Base-by-base conservation (phyloP, 1,140 invertebrate species). In the Cotesia vestalis region DNA sequence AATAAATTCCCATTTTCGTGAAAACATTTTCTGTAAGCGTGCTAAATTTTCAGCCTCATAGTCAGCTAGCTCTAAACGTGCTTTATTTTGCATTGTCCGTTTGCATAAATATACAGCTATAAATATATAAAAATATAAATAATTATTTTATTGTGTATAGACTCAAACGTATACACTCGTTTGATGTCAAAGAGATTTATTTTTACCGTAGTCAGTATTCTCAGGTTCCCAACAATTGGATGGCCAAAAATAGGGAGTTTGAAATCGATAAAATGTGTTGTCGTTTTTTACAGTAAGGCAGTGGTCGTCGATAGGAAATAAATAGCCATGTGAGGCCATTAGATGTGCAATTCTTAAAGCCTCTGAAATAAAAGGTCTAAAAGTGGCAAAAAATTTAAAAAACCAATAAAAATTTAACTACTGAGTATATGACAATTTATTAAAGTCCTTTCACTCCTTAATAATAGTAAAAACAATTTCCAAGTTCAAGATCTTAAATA, bases 171-270 rank as follows among this genome's bases (percentile, higher is more conserved):
- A 3, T 66, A 61, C 34, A 52, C 59, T 66, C 51, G 55, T 66
- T 55, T 59, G 60, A 66, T 75, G 40, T 69, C 40, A 46, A 46
- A 46, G 40, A 46, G 40, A 46, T 60, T 78, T 72, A 61, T 67
- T 57, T 36, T 61, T 79, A 98, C 96, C 98, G 88, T 99, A 99
- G 86, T 99, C 98, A 4, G 97, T 99, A 82, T 99, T 99, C 87
- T 99, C 98, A 2, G 98, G 98, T 87, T 99, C 98, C 94, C 96
- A 98, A 87, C 96, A 97, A 86, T 99, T 98, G 3, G 96, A 98
- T 14, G 97, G 98, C 98, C 98, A 99, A 88, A 99, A 99, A 84
- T 99, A 99, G 11, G 98, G 98, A 4, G 98, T 99, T 92, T 99
- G 92, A 88, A 95, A 94, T 84, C 98, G 92, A 88, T 99, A 99